phyloP scores from a whole-genome alignment of 1,140 invertebrate genomes.

The Lepidurus apus region DNA sequence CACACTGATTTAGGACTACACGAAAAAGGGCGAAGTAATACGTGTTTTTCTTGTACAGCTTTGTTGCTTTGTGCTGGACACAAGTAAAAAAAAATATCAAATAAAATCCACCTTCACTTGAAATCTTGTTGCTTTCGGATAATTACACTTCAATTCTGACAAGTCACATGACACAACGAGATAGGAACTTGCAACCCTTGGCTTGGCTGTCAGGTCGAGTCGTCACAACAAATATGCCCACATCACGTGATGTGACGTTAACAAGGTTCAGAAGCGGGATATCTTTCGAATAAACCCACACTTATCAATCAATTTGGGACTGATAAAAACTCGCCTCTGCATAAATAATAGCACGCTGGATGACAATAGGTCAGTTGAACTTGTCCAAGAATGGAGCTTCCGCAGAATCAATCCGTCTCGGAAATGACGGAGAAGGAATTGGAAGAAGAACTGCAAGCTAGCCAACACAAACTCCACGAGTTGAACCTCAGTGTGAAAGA shows the following conservation, averaged over 20 bases:
- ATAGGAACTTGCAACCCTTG: neutral
- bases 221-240: neutral
- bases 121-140: neutral
- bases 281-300: neutral
- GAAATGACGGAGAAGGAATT: neutral
- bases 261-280: neutral
- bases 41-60: neutral
- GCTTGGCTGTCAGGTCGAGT: neutral
- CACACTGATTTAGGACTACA: neutral
- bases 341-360: neutral
- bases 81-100: neutral
- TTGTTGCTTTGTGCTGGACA: slow-evolving; percentile 9
- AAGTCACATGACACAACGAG: neutral
- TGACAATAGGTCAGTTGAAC: neutral
- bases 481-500: neutral
- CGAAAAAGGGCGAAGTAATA: neutral
- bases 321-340: neutral
- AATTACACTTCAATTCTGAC: no score
- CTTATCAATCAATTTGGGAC: neutral
- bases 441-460: neutral
- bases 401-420: neutral
- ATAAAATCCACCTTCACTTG: neutral
- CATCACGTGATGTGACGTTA: slow-evolving; percentile 1
- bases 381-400: neutral
- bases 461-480: neutral